Percentiles rank a stretch among this genome's conserved stretches.
These are phyloP conservation scores for Manduca sexta DNA, from an alignment of 1,140 invertebrate genomes.

Conservation along the genomic window DNA sequence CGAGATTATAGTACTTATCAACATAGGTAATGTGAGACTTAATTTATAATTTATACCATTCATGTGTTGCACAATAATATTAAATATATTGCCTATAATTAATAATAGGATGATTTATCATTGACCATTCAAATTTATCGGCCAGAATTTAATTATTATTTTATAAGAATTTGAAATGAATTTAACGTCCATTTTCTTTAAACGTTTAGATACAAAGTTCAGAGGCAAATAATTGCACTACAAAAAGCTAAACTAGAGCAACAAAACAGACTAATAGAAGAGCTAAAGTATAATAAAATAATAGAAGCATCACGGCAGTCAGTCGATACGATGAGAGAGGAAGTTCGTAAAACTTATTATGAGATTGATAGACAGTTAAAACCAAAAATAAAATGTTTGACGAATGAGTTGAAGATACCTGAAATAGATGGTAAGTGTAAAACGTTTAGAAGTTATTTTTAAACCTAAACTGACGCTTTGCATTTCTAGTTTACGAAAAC, in stretches of 20 bases:
- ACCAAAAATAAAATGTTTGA: conserved; percentile 74
- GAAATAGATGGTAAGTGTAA: conserved; percentile 46
- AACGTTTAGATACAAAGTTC: conserved; percentile 75
- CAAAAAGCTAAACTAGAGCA: conserved; percentile 77
- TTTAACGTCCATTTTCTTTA: no score
- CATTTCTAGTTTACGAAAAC: no score
- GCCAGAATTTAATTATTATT: no score
- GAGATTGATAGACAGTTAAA: conserved; percentile 73
- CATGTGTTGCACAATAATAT: no score
- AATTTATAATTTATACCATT: background rate
- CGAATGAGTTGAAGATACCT: conserved; percentile 67
- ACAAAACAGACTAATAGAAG: conserved; percentile 77
- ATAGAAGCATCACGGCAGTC: conserved; percentile 74
- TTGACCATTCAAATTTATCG: no score
- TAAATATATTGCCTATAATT: no score
- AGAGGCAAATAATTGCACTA: conserved; percentile 77
- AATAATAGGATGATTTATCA: no score
- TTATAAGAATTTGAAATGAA: no score
- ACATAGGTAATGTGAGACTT: conserved; percentile 49
- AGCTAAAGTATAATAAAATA: conserved; percentile 77
- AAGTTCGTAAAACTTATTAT: conserved; percentile 74
- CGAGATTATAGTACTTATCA: conserved; percentile 54
- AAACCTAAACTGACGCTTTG: background rate
- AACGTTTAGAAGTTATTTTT: no score
- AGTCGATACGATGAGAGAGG: conserved; percentile 72